Evolutionary conservation across 1,140 invertebrate genomes (phyloP).

Genomic region (Eubasilissa regina): DNA sequence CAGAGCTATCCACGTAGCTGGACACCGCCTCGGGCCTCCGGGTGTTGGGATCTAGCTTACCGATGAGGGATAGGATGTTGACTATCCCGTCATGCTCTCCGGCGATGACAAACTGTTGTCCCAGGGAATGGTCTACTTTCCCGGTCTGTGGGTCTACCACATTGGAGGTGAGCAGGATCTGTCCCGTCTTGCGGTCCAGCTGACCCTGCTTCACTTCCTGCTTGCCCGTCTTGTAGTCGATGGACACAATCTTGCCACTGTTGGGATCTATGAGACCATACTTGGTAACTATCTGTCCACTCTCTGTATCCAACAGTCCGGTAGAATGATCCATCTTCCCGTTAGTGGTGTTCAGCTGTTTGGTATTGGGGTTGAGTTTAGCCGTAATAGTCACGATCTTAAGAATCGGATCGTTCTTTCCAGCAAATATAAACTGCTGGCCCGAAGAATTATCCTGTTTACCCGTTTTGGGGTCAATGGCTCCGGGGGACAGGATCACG

Average conservation of each 20-base stretch:
- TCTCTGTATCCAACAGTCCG: conserved; percentile 72
- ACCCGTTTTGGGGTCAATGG: conserved; percentile 71
- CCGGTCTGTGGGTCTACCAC: conserved; percentile 73
- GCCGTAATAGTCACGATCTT: conserved; percentile 74
- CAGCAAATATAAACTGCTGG: conserved; percentile 71
- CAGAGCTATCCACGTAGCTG: conserved; percentile 74
- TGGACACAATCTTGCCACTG: conserved; percentile 72
- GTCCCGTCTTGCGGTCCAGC: conserved; percentile 74
- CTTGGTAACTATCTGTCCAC: conserved; percentile 74
- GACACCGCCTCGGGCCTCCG: conserved; percentile 71
- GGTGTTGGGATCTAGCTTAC: conserved; percentile 73
- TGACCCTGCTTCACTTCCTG: conserved; percentile 71
- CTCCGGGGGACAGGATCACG: conserved; percentile 72
- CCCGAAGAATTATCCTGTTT: conserved; percentile 70
- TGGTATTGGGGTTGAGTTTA: conserved; percentile 73
- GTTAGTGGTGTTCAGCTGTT: conserved; percentile 73
- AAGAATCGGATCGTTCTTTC: conserved; percentile 72
- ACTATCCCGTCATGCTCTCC: conserved; percentile 73
- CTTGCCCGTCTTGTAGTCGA: conserved; percentile 73
- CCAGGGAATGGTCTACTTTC: conserved; percentile 70
- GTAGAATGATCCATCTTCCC: conserved; percentile 73
- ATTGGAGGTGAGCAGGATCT: conserved; percentile 72
- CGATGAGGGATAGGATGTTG: conserved; percentile 73
- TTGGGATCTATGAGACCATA: conserved; percentile 75
- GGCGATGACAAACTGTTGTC: conserved; percentile 71